phyloP scores from a whole-genome alignment of 2,797 vertebrate species.

The Mus minutoides region DNA sequence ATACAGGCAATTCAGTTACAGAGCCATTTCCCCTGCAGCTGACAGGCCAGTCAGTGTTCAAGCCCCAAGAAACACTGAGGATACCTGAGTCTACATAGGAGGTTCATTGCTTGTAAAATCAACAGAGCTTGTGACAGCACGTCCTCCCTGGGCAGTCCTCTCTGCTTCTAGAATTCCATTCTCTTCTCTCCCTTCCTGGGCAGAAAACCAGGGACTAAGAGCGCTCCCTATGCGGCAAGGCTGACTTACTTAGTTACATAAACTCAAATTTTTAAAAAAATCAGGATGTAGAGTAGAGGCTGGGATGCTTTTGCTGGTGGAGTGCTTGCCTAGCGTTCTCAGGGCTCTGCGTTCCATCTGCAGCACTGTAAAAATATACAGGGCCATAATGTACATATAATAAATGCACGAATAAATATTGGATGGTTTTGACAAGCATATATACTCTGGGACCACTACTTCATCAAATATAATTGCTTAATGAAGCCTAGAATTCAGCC shows the following conservation, averaged over 20 bases:
- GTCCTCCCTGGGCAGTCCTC: neutral
- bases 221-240: neutral
- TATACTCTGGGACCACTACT: neutral
- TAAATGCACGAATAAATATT: neutral
- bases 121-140: too few relatives aligned
- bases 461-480: neutral
- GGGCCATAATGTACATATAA: neutral
- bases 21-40: neutral
- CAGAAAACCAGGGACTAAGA: neutral
- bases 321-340: neutral
- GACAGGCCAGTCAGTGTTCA: neutral
- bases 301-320: neutral
- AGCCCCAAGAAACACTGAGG: constrained; percentile 15
- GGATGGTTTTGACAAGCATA: neutral
- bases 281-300: neutral
- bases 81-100: neutral
- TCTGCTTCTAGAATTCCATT: neutral
- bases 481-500: neutral
- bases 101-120: neutral
- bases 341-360: neutral
- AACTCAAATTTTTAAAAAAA: neutral
- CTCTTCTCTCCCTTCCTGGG: neutral
- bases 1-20: neutral
- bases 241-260: neutral
- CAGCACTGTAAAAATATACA: neutral